phyloP scores from a whole-genome alignment of 2,888 invertebrate species.

The Acleris emargana region DNA sequence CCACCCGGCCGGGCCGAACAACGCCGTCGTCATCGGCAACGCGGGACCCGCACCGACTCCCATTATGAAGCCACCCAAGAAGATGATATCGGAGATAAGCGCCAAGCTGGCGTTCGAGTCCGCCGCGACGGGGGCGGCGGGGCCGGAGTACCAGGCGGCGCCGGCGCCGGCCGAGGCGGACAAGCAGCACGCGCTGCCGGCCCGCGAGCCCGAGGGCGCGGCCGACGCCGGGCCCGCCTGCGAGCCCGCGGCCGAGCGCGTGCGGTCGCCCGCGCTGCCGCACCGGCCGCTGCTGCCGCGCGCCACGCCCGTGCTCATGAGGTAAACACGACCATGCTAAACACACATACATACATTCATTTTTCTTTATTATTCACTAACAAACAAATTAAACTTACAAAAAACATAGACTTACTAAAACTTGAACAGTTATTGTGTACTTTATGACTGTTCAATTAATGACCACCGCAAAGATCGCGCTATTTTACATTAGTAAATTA shows the following conservation, averaged over 20 bases:
- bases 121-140: conserved; percentile 47
- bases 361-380: no score
- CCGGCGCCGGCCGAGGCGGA: conserved; percentile 42
- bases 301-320: conserved; percentile 68
- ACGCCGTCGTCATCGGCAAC: conserved; percentile 3
- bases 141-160: conserved; percentile 39
- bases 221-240: conserved; percentile 25
- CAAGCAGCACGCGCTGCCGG: conserved; percentile 38
- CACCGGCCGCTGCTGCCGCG: conserved; percentile 69
- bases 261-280: conserved; percentile 75
- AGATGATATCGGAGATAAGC: conserved; percentile 76
- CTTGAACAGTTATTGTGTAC: no score
- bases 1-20: conserved; percentile 25
- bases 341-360: no score
- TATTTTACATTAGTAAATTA: neutral
- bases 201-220: conserved; percentile 38
- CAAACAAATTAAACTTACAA: no score
- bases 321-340: conserved; percentile 47
- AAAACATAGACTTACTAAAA: no score
- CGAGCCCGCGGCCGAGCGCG: conserved; percentile 73
- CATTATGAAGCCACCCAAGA: conserved; percentile 72
- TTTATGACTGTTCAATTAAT: no score
- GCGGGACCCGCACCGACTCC: conserved; percentile 54
- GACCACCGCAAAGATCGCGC: no score
- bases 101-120: conserved; percentile 69